Evolutionary conservation across 1,140 invertebrate species (phyloP), one percentile per base, ranked within the genome.

Genomic region (Drosophila kanapiae): DNA sequence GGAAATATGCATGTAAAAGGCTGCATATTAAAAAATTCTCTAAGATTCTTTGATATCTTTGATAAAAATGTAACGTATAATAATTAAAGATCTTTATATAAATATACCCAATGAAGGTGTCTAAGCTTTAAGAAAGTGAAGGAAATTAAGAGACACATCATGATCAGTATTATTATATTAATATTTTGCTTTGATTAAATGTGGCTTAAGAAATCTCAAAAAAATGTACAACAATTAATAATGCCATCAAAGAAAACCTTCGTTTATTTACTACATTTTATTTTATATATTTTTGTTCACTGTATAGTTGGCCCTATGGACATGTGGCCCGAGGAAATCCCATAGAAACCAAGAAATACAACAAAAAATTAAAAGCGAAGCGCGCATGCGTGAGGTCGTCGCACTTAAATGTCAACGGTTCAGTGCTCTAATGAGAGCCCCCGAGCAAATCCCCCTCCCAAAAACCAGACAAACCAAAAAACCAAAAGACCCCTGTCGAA

Each of bases 321-420:
- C 38, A 33, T 58, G 27, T 18, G 18, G 37, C 42, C 43, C 43
- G 43, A 56, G 58, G 37, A 40, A 33, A 49, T 33, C 70, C 53
- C 16, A 43, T 31, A 10, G 10, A 43, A 49, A 14, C 42, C 37
- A 72, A 54, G 37, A 31, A 37, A 29, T n/a, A 1, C 48, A 45
- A 40, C 49, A 45, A 54, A 18, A 27, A 42, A 45, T 13, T 14
- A 4, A 58, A 48, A 67, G 53, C 43, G 40, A 54, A 57, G 53
- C 48, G 27, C 60, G 57, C 60, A 72, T 74, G 82, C 74, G 63
- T 85, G 78, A 85, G 82, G 74, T 81, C 75, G 51, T 81, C 78
- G 82, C 74, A 62, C 74, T 74, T 82, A 70, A 69, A 78, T 86
- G 82, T 87, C 84, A 86, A 82, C 67, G 83, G 84, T 88, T 87